Evolutionary conservation across 2,113 vertebrate species (phyloP).

Genomic region (Poeciliopsis occidentalis): DNA sequence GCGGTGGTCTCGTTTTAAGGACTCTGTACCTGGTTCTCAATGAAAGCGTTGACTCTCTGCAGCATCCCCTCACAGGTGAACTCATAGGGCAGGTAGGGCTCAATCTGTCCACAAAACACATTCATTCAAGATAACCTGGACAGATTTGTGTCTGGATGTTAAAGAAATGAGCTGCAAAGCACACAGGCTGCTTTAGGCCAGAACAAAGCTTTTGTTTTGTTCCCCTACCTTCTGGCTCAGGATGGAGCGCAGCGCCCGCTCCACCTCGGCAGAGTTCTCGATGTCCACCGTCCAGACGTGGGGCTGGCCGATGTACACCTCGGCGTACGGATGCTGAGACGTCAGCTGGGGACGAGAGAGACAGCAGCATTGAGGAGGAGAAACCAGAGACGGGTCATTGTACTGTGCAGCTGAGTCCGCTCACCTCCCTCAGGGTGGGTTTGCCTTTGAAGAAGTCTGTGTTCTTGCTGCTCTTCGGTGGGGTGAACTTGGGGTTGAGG

Average conservation of each 20-base stretch:
- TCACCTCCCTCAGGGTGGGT: conserved; percentile 96
- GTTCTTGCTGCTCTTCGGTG: conserved; percentile 98
- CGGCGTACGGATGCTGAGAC: conserved; percentile 97
- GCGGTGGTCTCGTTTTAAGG: too few species aligned
- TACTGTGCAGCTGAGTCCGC: neutral
- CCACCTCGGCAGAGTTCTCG: conserved; percentile 87
- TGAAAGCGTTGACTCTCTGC: conserved; percentile 96
- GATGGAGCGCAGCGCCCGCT: conserved; percentile 91
- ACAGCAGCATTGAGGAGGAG: neutral
- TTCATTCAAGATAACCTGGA: neutral
- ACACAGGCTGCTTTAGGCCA: conserved; percentile 21
- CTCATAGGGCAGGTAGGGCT: conserved; percentile 97
- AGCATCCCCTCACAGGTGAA: conserved; percentile 99
- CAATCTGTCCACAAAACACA: conserved; percentile 82
- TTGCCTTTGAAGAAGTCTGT: conserved; percentile 99
- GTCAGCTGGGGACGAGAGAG: conserved; percentile 82
- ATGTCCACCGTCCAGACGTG: conserved; percentile 99
- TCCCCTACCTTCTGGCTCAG: conserved; percentile 93
- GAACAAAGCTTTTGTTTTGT: conserved; percentile 54
- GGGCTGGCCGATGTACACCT: conserved; percentile 94
- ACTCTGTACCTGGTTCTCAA: conserved; percentile 91
- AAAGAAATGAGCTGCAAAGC: conserved; percentile 29
- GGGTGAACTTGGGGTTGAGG: conserved; percentile 93
- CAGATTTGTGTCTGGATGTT: neutral
- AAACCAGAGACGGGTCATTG: neutral